Conservation (phyloP, 2,797 vertebrate genomes). For the Euphonia xanthogaster region DNA sequence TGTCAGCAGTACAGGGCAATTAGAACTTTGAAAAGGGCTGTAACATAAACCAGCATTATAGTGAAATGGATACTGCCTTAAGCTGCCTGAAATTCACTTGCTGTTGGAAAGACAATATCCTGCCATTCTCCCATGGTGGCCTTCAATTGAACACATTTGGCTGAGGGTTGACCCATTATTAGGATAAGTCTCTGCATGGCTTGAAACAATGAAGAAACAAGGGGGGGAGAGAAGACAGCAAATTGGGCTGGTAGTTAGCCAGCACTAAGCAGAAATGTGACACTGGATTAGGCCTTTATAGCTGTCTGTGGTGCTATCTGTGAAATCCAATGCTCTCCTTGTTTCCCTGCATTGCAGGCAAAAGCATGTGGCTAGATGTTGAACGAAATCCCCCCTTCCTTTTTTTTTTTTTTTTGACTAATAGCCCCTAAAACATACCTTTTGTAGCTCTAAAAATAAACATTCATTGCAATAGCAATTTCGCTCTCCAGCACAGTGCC, state of each 20-base stretch:
- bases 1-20: constrained; percentile 82
- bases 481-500: neutral
- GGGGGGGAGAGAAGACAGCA: constrained; percentile 72
- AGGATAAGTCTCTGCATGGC: constrained; percentile 75
- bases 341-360: constrained; percentile 48
- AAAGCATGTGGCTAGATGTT: constrained; percentile 45
- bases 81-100: constrained; percentile 84
- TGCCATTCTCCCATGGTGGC: constrained; percentile 85
- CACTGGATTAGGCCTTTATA: constrained; percentile 77
- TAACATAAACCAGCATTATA: constrained; percentile 85
- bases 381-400: neutral
- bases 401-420: neutral
- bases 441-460: constrained; percentile 5
- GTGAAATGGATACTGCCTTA: constrained; percentile 83
- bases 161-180: constrained; percentile 80
- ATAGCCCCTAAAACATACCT: neutral
- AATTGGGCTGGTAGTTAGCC: constrained; percentile 76
- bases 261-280: constrained; percentile 75
- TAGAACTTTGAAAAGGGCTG: constrained; percentile 84
- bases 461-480: neutral
- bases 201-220: constrained; percentile 80
- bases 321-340: constrained; percentile 70
- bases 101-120: constrained; percentile 86
- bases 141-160: constrained; percentile 81
- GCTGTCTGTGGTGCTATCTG: constrained; percentile 74